A percentile compares a stretch with the other conserved stretches of the same genome.
phyloP scores from a whole-genome alignment of 2,113 vertebrate genomes.

The Thunnus thynnus region DNA sequence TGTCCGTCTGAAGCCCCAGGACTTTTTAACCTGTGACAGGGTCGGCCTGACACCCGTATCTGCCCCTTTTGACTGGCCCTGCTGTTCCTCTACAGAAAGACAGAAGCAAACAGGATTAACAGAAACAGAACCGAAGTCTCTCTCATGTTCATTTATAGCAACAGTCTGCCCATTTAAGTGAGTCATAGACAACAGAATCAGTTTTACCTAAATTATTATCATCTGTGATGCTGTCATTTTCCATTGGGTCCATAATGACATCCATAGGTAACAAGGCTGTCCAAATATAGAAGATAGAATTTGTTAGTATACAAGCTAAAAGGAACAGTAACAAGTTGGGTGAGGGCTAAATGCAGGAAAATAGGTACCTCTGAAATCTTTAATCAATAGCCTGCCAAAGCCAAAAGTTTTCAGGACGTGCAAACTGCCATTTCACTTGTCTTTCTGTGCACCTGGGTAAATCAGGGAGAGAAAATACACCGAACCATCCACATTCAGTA shows the following conservation, averaged over 20 bases:
- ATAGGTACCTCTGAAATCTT: conserved; percentile 2
- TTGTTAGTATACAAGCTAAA: conserved; percentile 27
- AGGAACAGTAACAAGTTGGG: background rate
- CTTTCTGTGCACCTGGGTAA: conserved; percentile 1
- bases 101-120: conserved; percentile 5
- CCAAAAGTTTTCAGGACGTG: conserved; percentile 15
- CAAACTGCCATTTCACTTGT: conserved; percentile 12
- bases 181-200: background rate
- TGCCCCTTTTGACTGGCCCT: conserved; percentile 47
- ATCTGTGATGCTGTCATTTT: conserved; percentile 34
- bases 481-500: background rate
- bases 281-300: conserved; percentile 32
- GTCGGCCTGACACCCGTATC: conserved; percentile 85
- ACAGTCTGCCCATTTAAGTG: background rate
- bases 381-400: background rate
- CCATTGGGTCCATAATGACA: conserved; percentile 69
- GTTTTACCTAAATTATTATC: conserved; percentile 64
- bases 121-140: background rate
- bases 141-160: background rate
- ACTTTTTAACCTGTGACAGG: conserved; percentile 90
- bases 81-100: conserved; percentile 77
- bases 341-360: background rate
- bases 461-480: conserved; percentile 8
- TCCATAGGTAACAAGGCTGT: conserved; percentile 66
- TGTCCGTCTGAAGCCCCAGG: conserved; percentile 95